Evolutionary conservation across 2,888 invertebrate genomes (phyloP).

Genomic region (Spilosoma lubricipeda): DNA sequence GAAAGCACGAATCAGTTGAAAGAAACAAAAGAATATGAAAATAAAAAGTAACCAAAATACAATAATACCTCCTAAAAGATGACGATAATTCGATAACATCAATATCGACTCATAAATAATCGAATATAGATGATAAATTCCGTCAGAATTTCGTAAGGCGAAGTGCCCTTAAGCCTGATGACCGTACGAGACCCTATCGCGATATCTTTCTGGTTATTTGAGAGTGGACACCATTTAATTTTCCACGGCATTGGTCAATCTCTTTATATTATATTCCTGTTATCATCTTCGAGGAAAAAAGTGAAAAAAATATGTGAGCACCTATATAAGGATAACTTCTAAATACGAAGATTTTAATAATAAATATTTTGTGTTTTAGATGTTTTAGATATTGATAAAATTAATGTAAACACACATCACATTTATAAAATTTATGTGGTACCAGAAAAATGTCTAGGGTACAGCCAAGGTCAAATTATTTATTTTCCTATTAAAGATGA

Average conservation of each 20-base stretch:
- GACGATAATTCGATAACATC: slow-evolving; percentile 27
- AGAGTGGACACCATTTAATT: slow-evolving; percentile 59
- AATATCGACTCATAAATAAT: slow-evolving; percentile 42
- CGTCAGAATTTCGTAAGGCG: slow-evolving; percentile 35
- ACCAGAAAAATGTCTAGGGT: not conserved
- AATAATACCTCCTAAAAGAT: slow-evolving; percentile 1
- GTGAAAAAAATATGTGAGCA: slow-evolving; percentile 36
- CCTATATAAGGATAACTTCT: slow-evolving; percentile 30
- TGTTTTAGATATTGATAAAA: not conserved
- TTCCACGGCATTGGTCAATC: slow-evolving; percentile 60
- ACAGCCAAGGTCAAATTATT: not conserved
- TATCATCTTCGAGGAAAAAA: slow-evolving; percentile 39
- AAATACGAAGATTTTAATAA: slow-evolving; percentile 11
- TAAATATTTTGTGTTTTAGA: not conserved
- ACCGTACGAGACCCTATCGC: slow-evolving; percentile 45
- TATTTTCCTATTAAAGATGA: not conserved
- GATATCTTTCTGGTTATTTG: slow-evolving; percentile 56
- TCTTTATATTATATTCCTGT: slow-evolving; percentile 50
- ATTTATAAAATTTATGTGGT: not conserved
- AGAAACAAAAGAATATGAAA: not conserved
- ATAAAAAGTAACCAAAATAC: not conserved
- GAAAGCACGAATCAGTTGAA: not conserved
- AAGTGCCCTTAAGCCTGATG: slow-evolving; percentile 43
- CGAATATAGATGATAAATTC: slow-evolving; percentile 49
- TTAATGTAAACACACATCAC: not conserved